Evolutionary conservation across 2,113 vertebrate genomes (phyloP), one percentile per base, ranked within the genome.

Genomic region (Trachemys scripta): DNA sequence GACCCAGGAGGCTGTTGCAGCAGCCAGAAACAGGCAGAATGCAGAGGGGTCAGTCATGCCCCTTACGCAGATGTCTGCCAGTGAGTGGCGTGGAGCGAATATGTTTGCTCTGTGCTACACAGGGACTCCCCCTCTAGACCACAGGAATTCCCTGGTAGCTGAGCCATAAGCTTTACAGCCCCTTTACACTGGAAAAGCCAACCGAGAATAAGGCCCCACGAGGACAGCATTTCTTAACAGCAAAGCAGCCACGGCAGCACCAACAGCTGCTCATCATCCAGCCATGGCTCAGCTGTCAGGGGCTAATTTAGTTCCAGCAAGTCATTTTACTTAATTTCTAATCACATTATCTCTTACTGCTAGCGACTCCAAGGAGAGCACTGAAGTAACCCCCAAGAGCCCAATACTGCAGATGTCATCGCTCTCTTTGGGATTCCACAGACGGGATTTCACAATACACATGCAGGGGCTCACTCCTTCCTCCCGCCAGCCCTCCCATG

Each of bases 211-310:
- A 56, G 54, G 49, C 27, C 72, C n/a, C 0, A 0, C 47, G 42
- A 42, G 75, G 29, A 2, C 83, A 10, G 56, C 0, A 0, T 1
- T 50, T 62, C 54, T 50, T 84, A 35, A 53, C 4, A 56, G 42
- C 3, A 81, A 62, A 13, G 50, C 16, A 0, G 0, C 17, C 38
- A 76, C 19, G 57, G 50, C 3, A 0, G 1, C 19, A 51, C 86
- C 50, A 57, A 17, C 31, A 72, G 38, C 2, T 38, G 57, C 65
- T 69, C 65, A 20, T 16, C 65, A 19, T 20, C 16, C 65, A 69
- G 65, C 17, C 4, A 38, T 20, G 19, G 65, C 65, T 72, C 65
- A 38, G 65, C 35, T 72, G 35, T 72, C 65, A 22, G 65, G 84
- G 88, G 42, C 65, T 14, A 42, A 29, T n/a, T n/a, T 11, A 85